These are phyloP conservation scores for Epiblema foenella DNA, from an alignment of 2,888 invertebrate species.

Conservation along the genomic window DNA sequence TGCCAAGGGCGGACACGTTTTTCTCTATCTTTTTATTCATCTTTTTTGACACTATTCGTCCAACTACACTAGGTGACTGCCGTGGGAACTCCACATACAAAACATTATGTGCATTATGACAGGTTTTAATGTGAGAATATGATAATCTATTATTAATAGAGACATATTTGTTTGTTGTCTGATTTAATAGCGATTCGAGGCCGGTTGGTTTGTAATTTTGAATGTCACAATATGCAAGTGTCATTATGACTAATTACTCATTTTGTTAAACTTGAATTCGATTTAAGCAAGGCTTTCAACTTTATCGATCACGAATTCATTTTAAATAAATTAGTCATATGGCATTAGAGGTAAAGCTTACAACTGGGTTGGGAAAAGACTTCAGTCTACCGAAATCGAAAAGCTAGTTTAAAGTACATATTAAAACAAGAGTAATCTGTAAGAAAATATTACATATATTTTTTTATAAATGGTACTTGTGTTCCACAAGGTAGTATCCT, in stretches of 20 bases:
- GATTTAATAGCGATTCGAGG: neutral
- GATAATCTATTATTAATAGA: neutral
- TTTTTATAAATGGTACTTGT: too few relatives aligned
- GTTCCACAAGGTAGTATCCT: too few relatives aligned
- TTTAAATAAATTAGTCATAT: too few relatives aligned
- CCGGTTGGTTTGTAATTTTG: neutral
- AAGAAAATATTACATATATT: too few relatives aligned
- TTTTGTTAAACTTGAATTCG: neutral
- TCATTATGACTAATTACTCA: neutral
- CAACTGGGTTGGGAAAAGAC: too few relatives aligned
- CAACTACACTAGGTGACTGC: neutral
- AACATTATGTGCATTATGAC: conserved; percentile 1
- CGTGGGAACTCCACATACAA: conserved; percentile 11
- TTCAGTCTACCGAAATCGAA: too few relatives aligned
- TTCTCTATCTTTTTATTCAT: conserved; percentile 14
- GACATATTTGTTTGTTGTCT: neutral
- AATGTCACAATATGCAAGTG: conserved; percentile 3
- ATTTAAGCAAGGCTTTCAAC: too few relatives aligned
- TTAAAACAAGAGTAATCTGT: too few relatives aligned
- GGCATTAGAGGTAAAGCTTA: too few relatives aligned
- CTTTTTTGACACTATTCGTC: conserved; percentile 13
- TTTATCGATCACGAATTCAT: too few relatives aligned
- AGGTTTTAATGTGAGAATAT: conserved; percentile 21
- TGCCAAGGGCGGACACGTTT: conserved; percentile 10
- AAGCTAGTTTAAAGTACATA: too few relatives aligned